Conservation (phyloP, 2,888 invertebrate species). For the Tanypteryx hageni region DNA sequence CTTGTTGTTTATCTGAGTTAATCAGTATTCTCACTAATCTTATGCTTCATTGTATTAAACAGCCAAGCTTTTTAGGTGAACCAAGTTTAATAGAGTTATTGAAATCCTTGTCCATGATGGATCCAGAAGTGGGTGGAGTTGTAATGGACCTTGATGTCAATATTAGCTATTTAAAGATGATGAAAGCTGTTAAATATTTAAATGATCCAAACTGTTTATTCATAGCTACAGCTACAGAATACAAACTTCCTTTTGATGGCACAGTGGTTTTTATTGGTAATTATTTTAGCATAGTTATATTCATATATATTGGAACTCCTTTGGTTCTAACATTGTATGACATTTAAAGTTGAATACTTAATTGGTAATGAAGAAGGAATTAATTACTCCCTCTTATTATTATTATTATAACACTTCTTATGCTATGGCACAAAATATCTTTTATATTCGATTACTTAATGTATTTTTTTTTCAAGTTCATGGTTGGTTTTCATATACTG, state of each 20-base stretch:
- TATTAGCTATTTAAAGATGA: constrained; percentile 66
- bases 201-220: constrained; percentile 65
- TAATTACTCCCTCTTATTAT: too few relatives aligned
- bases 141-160: constrained; percentile 65
- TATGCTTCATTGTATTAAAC: not conserved
- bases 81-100: constrained; percentile 27
- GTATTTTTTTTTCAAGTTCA: too few relatives aligned
- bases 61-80: constrained; percentile 3
- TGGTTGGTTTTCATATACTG: too few relatives aligned
- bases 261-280: constrained; percentile 53
- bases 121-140: constrained; percentile 65
- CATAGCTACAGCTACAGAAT: constrained; percentile 65
- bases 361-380: too few relatives aligned
- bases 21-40: not conserved
- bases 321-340: too few relatives aligned
- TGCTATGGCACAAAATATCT: too few relatives aligned
- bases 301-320: too few relatives aligned
- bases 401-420: too few relatives aligned
- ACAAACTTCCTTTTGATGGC: constrained; percentile 52
- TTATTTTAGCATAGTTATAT: not conserved
- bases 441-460: too few relatives aligned
- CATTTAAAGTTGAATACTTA: too few relatives aligned
- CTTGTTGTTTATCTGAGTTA: not conserved
- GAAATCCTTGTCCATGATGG: constrained; percentile 41
- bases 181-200: constrained; percentile 62